phyloP scores from a whole-genome alignment of 2,797 vertebrate genomes.

The Scolopax bukidnonensis region DNA sequence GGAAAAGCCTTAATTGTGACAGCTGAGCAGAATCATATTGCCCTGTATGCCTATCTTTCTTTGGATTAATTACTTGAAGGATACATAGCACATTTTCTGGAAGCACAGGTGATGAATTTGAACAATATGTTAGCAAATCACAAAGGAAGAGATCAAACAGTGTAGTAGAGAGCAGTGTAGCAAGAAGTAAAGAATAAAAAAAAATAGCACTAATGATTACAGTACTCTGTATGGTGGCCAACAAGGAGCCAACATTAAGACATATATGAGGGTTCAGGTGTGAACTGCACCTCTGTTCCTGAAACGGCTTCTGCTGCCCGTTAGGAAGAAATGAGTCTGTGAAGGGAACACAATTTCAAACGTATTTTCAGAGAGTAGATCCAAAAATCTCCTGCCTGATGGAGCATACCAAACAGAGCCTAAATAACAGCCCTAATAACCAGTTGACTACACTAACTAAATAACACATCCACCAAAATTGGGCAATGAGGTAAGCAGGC shows the following conservation, averaged over 20 bases:
- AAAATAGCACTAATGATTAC: not conserved
- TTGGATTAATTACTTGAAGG: not conserved
- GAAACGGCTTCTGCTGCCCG: not conserved
- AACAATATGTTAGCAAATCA: not conserved
- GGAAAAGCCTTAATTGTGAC: not conserved
- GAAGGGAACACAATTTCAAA: not conserved
- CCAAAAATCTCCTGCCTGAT: not conserved
- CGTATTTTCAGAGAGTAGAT: not conserved
- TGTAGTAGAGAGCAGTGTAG: not conserved
- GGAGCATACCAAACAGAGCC: not conserved
- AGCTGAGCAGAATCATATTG: not conserved
- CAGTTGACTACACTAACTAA: not conserved
- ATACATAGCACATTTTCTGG: not conserved
- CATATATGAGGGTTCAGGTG: not conserved
- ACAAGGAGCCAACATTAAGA: not conserved
- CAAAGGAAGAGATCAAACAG: not conserved
- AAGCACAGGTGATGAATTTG: not conserved
- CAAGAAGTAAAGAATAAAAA: not conserved
- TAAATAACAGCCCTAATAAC: not conserved
- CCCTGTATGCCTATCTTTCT: not conserved
- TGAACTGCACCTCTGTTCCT: not conserved
- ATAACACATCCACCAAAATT: not conserved
- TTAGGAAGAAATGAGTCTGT: not conserved
- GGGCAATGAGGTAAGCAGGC: not conserved
- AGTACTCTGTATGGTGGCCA: not conserved